A percentile compares a stretch with the other conserved stretches of the same genome.
Conservation (phyloP, 2,888 invertebrate genomes). For the Hemicrepidius hirtus region DNA sequence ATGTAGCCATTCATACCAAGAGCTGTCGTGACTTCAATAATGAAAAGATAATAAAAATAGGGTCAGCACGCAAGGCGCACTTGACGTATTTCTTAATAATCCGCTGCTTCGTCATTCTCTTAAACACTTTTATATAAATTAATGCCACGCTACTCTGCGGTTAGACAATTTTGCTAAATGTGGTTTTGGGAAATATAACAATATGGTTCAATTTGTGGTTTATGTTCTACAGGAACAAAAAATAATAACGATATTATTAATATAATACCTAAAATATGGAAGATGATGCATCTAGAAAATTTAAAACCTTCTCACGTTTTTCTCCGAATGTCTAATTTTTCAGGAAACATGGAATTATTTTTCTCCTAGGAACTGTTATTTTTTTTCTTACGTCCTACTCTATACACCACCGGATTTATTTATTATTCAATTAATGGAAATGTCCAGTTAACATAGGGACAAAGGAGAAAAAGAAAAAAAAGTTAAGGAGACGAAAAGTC, state of each 20-base stretch:
- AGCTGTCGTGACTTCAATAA: conserved; percentile 55
- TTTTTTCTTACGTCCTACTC: no score
- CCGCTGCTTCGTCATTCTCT: conserved; percentile 43
- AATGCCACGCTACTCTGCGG: conserved; percentile 47
- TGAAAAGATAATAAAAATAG: conserved; percentile 52
- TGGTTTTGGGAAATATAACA: conserved; percentile 34
- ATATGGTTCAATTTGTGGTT: conserved; percentile 20
- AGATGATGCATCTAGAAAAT: no score
- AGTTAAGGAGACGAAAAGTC: no score
- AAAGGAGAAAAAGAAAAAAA: no score
- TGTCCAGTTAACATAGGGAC: no score
- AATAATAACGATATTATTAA: not conserved
- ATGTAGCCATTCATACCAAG: conserved; percentile 46
- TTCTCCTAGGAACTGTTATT: no score
- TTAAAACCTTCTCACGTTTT: no score
- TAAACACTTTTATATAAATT: conserved; percentile 40
- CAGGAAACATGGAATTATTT: no score
- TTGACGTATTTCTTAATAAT: conserved; percentile 54
- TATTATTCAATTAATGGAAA: no score
- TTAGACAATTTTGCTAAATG: conserved; percentile 45
- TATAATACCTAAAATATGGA: no score
- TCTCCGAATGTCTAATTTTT: no score
- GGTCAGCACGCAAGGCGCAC: conserved; percentile 52
- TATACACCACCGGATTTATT: no score
- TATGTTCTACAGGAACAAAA: not conserved